Conservation (phyloP, 2,888 invertebrate genomes). For the Acleris sparsana region DNA sequence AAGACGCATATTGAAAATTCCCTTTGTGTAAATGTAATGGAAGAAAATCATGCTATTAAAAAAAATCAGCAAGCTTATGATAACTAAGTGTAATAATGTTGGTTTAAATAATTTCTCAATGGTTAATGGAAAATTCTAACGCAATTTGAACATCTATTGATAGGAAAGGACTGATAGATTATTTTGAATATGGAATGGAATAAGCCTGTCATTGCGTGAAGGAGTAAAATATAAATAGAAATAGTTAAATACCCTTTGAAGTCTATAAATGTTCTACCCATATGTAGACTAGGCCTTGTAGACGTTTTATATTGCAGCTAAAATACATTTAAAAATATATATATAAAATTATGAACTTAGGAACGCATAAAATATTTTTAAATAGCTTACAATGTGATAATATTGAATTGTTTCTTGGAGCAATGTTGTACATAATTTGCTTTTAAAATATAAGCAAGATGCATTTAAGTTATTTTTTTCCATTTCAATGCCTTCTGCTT, state of each 20-base stretch:
- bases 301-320: neutral
- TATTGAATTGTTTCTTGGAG: conserved; percentile 16
- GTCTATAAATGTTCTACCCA: neutral
- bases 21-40: no score
- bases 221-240: neutral
- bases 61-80: no score
- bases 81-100: no score
- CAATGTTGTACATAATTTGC: conserved; percentile 29
- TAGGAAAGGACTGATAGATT: conserved; percentile 34
- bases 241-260: neutral
- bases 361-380: conserved; percentile 2
- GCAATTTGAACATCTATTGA: neutral
- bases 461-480: neutral
- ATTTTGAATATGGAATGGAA: conserved; percentile 25
- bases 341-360: no score
- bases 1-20: no score
- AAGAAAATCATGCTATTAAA: no score
- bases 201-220: conserved; percentile 7
- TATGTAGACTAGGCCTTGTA: conserved; percentile 11
- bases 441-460: neutral
- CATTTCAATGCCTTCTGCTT: neutral
- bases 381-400: conserved; percentile 13
- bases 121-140: neutral
- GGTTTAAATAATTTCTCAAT: no score
- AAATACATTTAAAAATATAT: neutral